Conservation (phyloP, 2,797 vertebrate genomes). For the Petrocephalus schoutedeni region DNA sequence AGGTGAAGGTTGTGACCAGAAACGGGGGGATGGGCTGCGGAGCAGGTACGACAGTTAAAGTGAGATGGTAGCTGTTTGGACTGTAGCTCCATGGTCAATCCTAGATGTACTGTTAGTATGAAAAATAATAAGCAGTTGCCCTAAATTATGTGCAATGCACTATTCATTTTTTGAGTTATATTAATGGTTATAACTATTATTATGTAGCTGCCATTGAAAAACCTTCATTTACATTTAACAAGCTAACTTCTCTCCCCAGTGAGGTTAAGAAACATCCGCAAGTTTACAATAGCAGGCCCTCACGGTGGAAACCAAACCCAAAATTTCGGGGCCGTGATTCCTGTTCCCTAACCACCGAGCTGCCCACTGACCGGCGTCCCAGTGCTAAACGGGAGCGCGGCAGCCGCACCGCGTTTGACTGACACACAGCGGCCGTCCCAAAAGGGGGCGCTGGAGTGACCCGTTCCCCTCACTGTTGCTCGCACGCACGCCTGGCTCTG, state of each 20-base stretch:
- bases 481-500: not conserved
- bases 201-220: slow-evolving; percentile 12
- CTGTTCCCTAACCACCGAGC: not conserved
- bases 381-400: not conserved
- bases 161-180: slow-evolving; percentile 7
- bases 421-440: not conserved
- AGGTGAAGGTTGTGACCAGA: not conserved
- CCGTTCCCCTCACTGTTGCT: not conserved
- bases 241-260: not conserved
- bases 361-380: not conserved
- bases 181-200: slow-evolving; percentile 16
- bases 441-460: not conserved
- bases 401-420: not conserved
- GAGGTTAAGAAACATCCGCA: not conserved
- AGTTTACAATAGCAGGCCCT: not conserved
- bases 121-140: not conserved
- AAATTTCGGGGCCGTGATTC: not conserved
- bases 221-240: slow-evolving; percentile 2
- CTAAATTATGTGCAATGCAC: not conserved
- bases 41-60: not conserved
- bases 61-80: not conserved
- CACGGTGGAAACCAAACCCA: not conserved
- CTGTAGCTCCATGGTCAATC: not conserved
- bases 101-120: not conserved
- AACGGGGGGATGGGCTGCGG: not conserved